Evolutionary conservation across 2,113 vertebrate genomes (phyloP), one percentile per base, ranked within the genome.

Genomic region (Dicerorhinus sumatrensis): DNA sequence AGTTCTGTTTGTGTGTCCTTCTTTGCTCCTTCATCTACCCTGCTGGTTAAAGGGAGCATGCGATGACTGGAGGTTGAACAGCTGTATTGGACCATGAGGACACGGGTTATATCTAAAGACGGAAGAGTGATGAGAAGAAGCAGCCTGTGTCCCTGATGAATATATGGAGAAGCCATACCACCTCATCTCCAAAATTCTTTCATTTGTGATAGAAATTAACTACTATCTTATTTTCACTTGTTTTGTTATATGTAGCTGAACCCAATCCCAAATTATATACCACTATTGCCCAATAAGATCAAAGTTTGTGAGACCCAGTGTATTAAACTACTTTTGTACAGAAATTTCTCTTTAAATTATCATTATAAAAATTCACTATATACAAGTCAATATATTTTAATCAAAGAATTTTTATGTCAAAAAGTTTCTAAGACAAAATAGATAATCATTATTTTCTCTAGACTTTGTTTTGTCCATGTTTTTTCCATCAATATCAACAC

Each of bases 351-450:
- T 48, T 56, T 54, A 76, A 92, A 62, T 92, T 54, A 81, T 31
- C 60, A 8, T 69, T 93, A 63, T 46, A 91, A 86, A 84, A n/a
- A 70, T 33, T 75, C 3, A 17, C 11, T 23, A 48, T 42, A 4
- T 31, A 39, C 5, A 87, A 67, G 8, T 76, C 31, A 91, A 72
- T 48, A 84, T 0, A 51, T 83, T 70, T 65, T 89, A 85, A 92
- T 42, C 36, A 36, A 85, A 91, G 29, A 90, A 48, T 48, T 75
- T 60, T 58, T 70, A 73, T 42, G 36, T 80, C 70, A 72, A 92
- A 89, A 63, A 48, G 20, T 75, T 91, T 81, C 72, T 56, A 72
- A 79, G 54, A n/a, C 25, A 96, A 92, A 96, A 77, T 42, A 76
- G 14, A 42, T 39, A 72, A 73, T 29, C 16, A 70, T 23, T 17